A percentile compares a stretch with the other conserved stretches of the same genome.
These are phyloP conservation scores for Tragelaphus imberbis DNA, from an alignment of 2,113 vertebrate species.

Conservation along the genomic window DNA sequence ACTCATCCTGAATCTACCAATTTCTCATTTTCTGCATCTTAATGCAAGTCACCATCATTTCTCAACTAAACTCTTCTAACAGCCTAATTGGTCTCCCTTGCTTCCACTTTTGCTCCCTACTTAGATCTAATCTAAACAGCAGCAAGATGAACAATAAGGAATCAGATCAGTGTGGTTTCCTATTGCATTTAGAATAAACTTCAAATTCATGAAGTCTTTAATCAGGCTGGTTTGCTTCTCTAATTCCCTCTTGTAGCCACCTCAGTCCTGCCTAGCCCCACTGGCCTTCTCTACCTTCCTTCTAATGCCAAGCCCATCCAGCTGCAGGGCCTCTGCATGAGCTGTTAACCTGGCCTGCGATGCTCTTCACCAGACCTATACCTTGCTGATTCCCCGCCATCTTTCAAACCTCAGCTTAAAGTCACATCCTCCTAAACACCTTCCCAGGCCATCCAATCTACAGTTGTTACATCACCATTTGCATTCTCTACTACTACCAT, in stretches of 20 bases:
- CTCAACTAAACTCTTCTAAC: background rate
- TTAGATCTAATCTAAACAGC: background rate
- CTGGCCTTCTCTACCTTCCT: background rate
- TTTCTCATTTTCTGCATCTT: background rate
- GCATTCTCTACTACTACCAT: background rate
- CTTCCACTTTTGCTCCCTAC: background rate
- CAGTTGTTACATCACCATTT: background rate
- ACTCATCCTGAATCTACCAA: background rate
- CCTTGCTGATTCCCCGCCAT: background rate
- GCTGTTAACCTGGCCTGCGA: background rate
- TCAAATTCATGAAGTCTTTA: background rate
- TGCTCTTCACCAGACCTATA: background rate
- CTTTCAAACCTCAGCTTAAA: background rate
- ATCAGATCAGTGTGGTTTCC: background rate
- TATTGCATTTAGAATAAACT: background rate
- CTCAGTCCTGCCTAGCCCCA: background rate
- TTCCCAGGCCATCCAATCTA: too few relatives aligned
- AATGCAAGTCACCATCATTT: background rate
- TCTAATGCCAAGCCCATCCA: background rate
- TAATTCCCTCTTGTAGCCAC: background rate
- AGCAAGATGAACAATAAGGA: background rate
- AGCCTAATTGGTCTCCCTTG: background rate
- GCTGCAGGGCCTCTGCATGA: background rate
- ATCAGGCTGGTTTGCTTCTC: background rate
- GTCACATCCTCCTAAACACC: background rate